A percentile compares a stretch with the other conserved stretches of the same genome.
Conservation (phyloP, 2,113 vertebrate species). For the Gobiocypris rarus region DNA sequence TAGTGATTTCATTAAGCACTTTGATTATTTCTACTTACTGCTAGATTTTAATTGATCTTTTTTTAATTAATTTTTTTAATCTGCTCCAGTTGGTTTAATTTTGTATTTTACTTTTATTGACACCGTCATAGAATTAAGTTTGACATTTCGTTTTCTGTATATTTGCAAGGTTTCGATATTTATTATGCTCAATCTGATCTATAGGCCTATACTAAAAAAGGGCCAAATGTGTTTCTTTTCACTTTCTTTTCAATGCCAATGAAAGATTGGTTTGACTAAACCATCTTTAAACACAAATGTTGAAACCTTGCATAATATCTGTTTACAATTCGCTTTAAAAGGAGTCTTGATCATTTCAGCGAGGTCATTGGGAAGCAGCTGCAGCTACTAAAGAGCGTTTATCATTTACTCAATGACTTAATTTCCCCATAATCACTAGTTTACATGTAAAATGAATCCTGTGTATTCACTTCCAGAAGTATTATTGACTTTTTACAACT, state of each 20-base stretch:
- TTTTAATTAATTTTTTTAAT: neutral
- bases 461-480: conserved; percentile 34
- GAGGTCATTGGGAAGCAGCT: neutral
- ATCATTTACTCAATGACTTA: neutral
- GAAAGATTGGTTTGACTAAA: conserved; percentile 7
- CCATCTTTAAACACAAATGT: neutral
- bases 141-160: conserved; percentile 6
- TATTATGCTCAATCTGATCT: conserved; percentile 14
- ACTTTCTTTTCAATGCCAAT: neutral
- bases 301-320: conserved; percentile 31
- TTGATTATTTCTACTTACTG: conserved; percentile 30
- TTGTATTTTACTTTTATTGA: conserved; percentile 5
- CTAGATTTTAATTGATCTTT: conserved; percentile 26
- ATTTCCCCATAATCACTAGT: conserved; percentile 27
- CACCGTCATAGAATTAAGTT: neutral
- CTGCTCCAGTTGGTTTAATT: neutral
- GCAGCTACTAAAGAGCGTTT: conserved; percentile 16
- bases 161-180: conserved; percentile 32
- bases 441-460: conserved; percentile 39
- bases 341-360: neutral
- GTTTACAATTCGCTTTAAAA: neutral
- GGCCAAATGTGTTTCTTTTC: conserved; percentile 34
- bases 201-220: conserved; percentile 44
- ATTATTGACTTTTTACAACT: conserved; percentile 38
- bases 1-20: conserved; percentile 32